Base-by-base conservation (phyloP, 2,113 vertebrate genomes). In the Lepus europaeus region DNA sequence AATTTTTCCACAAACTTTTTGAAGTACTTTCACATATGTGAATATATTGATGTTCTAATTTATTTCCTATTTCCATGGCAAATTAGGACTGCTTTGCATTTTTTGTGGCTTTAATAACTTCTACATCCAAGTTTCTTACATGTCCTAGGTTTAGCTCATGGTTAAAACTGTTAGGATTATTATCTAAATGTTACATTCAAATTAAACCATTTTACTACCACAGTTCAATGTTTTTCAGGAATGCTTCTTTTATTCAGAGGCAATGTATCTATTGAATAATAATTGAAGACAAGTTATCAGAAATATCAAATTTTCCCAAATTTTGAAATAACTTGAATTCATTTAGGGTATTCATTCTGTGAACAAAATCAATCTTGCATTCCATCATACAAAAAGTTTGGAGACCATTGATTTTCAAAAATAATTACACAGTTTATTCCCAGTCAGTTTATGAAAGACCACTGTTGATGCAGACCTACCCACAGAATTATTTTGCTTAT, bases 41-140 rank as follows among this genome's bases (percentile, higher is more conserved):
- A 45, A 45, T 45, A 45, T 45, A 45, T 49, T 94, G 33, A 94
- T 94, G 33, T 84, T 91, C 87, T 63, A 33, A 72, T 90, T 92
- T 96, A 91, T 84, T 97, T 91, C 31, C 59, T 91, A 84, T 94
- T 93, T 92, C 31, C 61, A 27, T 95, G 85, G 59, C 31, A 90
- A 95, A 90, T 94, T 86, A 91, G 51, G 51, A 79, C 90, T 92
- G 61, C 36, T 85, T 66, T 96, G 12, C 9, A 80, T 70, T 91
- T 95, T 95, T 96, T 87, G 90, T 91, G 87, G 23, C 20, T 31
- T 78, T 84, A 3, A 14, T 80, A 90, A 87, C 9, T 79, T 95
- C 33, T 49, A 82, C 16, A 74, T 7, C 14, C 56, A 61, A 73
- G 4, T 85, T 83, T 80, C 59, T 92, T 59, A 84, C 4, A 78